Base-by-base conservation (phyloP, 2,888 invertebrate genomes). In the Crocallis elinguaria region DNA sequence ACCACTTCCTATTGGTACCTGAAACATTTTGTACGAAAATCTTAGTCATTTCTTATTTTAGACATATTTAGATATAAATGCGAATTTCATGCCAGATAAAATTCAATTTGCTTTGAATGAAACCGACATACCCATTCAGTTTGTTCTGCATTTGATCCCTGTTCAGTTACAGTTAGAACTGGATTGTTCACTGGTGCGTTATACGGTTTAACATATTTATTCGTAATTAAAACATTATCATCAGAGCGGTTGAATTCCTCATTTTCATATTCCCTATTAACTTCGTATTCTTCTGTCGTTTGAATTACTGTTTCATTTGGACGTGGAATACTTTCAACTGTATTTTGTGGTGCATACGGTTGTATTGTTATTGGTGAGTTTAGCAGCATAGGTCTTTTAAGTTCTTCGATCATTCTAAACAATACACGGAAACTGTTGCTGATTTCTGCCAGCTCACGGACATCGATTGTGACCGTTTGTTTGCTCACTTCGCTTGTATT, bases 1-100 rank as follows among this genome's bases (percentile, higher is more conserved):
- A 0, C 91, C 88, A 55, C 82, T 84, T 37, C 92, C 92, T 56
- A 92, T 90, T 39, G 85, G 79, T 16, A 92, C 65, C 92, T 90
- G 66, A 57, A 79, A 77, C 37, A n/a, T 32, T 13, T 16, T n/a
- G n/a, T n/a, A 13, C 7, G 17, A 8, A 5, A 36, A 21, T 6
- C 2, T 6, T 14, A 7, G 4, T 12, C 6, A 13, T 13, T n/a
- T n/a, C n/a, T n/a, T n/a, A n/a, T n/a, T n/a, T n/a, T n/a, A n/a
- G n/a, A n/a, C n/a, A n/a, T n/a, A n/a, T n/a, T n/a, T n/a, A n/a
- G n/a, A 27, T n/a, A 6, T 25, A 5, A 29, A 11, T 4, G 8
- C 11, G 11, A 29, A 11, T 29, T 29, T 12, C 1, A 11, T 2
- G 9, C 2, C 11, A 29, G n/a, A 29, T 29, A 29, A 33, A 3